phyloP scores from a whole-genome alignment of 2,113 vertebrate species.

The Poeciliopsis occidentalis region DNA sequence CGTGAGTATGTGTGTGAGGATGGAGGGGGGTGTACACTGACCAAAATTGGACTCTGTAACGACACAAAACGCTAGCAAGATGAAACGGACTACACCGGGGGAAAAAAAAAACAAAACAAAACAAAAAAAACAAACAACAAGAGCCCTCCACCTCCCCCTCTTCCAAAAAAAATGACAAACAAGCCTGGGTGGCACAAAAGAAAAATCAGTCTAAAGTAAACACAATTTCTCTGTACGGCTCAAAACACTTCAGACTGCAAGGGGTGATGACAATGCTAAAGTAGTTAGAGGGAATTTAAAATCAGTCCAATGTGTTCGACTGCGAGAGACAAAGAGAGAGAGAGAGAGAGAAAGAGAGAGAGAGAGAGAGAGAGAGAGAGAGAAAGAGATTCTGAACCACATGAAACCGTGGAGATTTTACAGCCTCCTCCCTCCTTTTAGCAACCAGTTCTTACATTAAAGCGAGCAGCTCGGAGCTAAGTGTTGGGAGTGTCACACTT shows the following conservation, averaged over 20 bases:
- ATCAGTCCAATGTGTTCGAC: constrained; percentile 63
- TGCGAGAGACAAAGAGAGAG: constrained; percentile 39
- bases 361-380: constrained; percentile 26
- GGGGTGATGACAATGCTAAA: constrained; percentile 63
- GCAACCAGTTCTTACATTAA: constrained; percentile 58
- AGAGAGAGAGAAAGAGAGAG: constrained; percentile 8
- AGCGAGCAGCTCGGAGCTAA: constrained; percentile 71
- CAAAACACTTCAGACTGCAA: constrained; percentile 62
- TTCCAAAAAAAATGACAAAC: constrained; percentile 46
- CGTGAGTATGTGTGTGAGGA: constrained; percentile 47
- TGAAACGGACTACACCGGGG: constrained; percentile 57
- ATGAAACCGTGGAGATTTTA: constrained; percentile 68
- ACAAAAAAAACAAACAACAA: constrained; percentile 2
- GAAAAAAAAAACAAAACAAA: no score
- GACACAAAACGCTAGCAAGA: constrained; percentile 63
- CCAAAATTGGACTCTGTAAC: constrained; percentile 66
- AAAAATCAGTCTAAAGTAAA: constrained; percentile 49
- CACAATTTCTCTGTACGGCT: constrained; percentile 51
- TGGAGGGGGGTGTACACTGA: constrained; percentile 33
- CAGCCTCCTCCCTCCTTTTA: constrained; percentile 53
- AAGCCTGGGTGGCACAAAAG: constrained; percentile 25
- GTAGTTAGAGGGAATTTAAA: constrained; percentile 61
- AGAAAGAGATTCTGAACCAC: constrained; percentile 40
- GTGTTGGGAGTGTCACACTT: constrained; percentile 70
- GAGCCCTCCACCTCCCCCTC: neutral